Evolutionary conservation across 2,888 invertebrate genomes (phyloP), one percentile per base, ranked within the genome.

Genomic region (Villa cingulata): DNA sequence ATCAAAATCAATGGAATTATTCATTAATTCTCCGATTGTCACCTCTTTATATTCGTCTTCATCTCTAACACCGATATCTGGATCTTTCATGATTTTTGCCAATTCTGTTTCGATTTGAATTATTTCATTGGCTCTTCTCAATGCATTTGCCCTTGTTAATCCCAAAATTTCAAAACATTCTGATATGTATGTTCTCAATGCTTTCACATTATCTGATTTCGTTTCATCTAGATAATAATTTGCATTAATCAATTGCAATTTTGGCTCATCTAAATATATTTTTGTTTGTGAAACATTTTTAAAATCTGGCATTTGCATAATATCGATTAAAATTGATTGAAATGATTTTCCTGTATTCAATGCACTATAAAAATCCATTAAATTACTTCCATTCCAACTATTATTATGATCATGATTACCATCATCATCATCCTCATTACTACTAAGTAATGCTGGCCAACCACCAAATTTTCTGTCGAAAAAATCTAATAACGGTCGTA

Each of bases 101-200:
- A 53, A 36, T 23, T 46, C 17, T 2, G 29, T 47, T 37, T 52
- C 51, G 23, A 53, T 52, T 10, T 45, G 37, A 18, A 53, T 45
- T 34, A 48, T 46, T 18, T 45, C 50, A 1, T 29, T 17, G 29
- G 49, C 50, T 16, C 43, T 41, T 34, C 15, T 10, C 27, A 23
- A 41, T 3, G 50, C 45, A 2, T 32, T 34, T 12, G 19, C 29
- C 3, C 41, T 17, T 12, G 43, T 16, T 3, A 50, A 43, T 7
- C 47, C 49, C n/a, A 53, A 37, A 5, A 50, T 18, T 15, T 34
- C 34, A 1, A 48, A 43, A 20, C 50, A 41, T n/a, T 32, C 29
- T 12, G 12, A 1, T 12, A 32, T 32, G 4, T 12, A 12, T 12
- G 9, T 12, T 32, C 12, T 32, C 9, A 12, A 32, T 12, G 12